A percentile compares a stretch with the other conserved stretches of the same genome.
Conservation (phyloP, 2,888 invertebrate genomes). For the Tiliacea aurago region DNA sequence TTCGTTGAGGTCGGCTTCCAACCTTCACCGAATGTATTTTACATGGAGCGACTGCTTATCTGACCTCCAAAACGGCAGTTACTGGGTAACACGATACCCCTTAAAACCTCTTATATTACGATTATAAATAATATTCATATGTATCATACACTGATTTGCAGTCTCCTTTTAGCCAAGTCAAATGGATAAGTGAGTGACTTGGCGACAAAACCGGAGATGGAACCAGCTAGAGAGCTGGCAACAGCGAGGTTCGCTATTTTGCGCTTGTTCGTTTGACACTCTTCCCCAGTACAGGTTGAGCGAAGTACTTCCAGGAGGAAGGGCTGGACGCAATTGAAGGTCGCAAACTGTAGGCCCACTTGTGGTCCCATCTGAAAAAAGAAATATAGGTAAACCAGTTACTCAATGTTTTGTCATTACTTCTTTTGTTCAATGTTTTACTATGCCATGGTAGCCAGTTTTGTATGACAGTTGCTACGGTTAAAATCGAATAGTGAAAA, state of each 20-base stretch:
- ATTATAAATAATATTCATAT: not conserved
- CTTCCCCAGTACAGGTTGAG: conserved; percentile 31
- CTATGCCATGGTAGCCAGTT: not conserved
- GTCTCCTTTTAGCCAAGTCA: conserved; percentile 95
- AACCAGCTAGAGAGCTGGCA: conserved; percentile 90
- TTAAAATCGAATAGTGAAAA: not conserved
- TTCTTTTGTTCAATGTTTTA: not conserved
- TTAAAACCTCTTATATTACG: not conserved
- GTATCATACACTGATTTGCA: conserved; percentile 93
- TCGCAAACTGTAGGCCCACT: conserved; percentile 81
- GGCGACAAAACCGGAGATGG: conserved; percentile 93
- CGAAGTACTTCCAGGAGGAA: conserved; percentile 67
- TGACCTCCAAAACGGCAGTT: not conserved
- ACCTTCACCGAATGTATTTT: not conserved
- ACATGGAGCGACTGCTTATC: not conserved
- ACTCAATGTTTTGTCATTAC: not conserved
- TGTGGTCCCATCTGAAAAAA: conserved; percentile 83
- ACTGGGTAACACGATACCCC: not conserved
- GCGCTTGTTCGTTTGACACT: conserved; percentile 61
- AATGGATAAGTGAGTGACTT: conserved; percentile 96
- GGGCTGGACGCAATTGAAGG: conserved; percentile 79
- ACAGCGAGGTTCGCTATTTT: conserved; percentile 72
- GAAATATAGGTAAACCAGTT: not conserved
- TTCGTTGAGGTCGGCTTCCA: not conserved
- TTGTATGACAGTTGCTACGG: not conserved